Base-by-base conservation (phyloP, 2,797 vertebrate genomes). In the Crenuchus spilurus region DNA sequence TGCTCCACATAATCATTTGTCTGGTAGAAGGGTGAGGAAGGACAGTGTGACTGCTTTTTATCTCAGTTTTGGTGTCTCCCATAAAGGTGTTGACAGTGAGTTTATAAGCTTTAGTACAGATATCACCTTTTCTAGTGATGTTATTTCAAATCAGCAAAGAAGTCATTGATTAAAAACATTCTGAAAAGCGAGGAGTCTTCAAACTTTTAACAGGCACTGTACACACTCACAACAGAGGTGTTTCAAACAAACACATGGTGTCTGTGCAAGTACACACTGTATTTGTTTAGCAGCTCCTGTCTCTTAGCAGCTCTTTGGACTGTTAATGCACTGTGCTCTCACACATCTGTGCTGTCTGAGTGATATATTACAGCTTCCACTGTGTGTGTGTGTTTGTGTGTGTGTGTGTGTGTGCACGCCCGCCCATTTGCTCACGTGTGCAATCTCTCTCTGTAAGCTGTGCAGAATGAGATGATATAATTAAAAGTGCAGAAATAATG, bases 271-370 rank as follows among this genome's bases (percentile, higher is more conserved):
- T 6, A 54, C 51, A 54, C 13, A 62, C 11, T 33, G 2, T 55
- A 66, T 66, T 51, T 63, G 16, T 46, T 44, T 20, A 44, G 22
- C 20, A 10, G 68, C 41, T 26, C 35, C 65, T 42, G 14, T 54
- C 18, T 75, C 26, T 54, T 46, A 44, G 55, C 55, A 69, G 33
- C 55, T 68, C 31, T 61, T 48, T 41, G 18, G 33, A 26, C 2
- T 60, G 70, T 42, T 52, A 14, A 28, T 6, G 58, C 24, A 67
- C 52, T 46, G 1, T 5, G 48, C n/a, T 74, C 16, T 30, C 44
- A 63, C 49, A 76, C 49, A 64, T 39, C 39, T 65, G 30, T 18
- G 57, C 16, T 70, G 58, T 70, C 58, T 39, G 20, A 41, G 33
- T 60, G 57, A 60, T 60, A 18, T 60, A 37, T 37, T 13, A 60